These are phyloP conservation scores for Redunca redunca DNA, from an alignment of 2,113 vertebrate genomes.

Conservation along the genomic window DNA sequence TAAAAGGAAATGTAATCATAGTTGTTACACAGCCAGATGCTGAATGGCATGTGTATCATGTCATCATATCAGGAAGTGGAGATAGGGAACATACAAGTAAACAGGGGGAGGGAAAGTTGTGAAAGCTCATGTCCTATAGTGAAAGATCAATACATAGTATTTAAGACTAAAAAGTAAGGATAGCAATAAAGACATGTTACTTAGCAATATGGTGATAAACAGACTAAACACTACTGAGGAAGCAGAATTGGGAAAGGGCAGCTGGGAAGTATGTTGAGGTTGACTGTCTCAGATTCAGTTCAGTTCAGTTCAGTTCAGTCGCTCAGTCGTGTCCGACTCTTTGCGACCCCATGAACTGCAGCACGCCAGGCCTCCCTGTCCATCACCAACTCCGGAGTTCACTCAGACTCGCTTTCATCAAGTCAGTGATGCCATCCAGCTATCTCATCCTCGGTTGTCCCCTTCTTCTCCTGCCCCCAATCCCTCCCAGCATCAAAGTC, in stretches of 20 bases:
- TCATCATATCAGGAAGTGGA: not conserved
- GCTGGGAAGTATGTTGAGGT: not conserved
- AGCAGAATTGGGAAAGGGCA: not conserved
- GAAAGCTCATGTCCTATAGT: not conserved
- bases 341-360: no score
- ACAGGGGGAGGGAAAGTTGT: not conserved
- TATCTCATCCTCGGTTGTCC: no score
- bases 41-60: not conserved
- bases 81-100: not conserved
- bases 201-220: not conserved
- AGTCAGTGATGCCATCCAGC: no score
- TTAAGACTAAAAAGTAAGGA: not conserved
- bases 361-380: no score
- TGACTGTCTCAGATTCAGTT: not conserved
- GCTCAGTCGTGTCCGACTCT: no score
- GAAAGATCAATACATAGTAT: not conserved
- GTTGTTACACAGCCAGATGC: not conserved
- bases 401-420: no score
- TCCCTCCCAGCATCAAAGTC: no score
- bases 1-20: not conserved
- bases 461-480: no score
- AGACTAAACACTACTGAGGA: not conserved
- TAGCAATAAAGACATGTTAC: not conserved
- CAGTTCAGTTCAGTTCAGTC: no score
- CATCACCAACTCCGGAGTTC: no score